Percentiles rank a stretch among this genome's conserved stretches.
Evolutionary conservation across 2,797 vertebrate species (phyloP).

Genomic region (Lepidocolaptes lacrymiger): DNA sequence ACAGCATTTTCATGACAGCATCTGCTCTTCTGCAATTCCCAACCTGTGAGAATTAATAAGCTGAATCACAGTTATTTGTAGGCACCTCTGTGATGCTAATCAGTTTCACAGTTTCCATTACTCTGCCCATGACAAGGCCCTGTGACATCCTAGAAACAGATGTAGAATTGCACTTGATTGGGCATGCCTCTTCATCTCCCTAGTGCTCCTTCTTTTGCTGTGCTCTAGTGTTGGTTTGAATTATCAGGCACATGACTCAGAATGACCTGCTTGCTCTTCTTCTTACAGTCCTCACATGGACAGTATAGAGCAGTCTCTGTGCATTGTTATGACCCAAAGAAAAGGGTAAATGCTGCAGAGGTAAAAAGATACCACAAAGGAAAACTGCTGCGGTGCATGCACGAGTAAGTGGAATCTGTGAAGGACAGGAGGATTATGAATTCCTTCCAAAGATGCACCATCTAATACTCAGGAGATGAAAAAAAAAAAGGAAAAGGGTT

Average conservation of each 20-base stretch:
- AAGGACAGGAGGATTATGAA: background rate
- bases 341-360: background rate
- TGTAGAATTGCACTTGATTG: background rate
- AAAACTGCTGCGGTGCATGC: background rate
- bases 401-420: background rate
- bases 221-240: background rate
- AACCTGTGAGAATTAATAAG: background rate
- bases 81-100: background rate
- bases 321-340: background rate
- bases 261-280: background rate
- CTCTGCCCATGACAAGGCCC: background rate
- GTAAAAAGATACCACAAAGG: background rate
- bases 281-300: background rate
- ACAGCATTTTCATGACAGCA: background rate
- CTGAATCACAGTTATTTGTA: background rate
- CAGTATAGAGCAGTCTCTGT: background rate
- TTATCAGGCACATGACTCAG: background rate
- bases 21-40: background rate
- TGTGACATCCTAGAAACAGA: background rate
- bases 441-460: background rate
- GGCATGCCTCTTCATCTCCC: rapidly evolving
- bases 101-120: background rate
- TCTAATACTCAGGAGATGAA: background rate
- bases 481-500: no score
- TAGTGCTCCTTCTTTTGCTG: background rate